Conservation (phyloP, 2,888 invertebrate genomes). For the Acleris sparsana region DNA sequence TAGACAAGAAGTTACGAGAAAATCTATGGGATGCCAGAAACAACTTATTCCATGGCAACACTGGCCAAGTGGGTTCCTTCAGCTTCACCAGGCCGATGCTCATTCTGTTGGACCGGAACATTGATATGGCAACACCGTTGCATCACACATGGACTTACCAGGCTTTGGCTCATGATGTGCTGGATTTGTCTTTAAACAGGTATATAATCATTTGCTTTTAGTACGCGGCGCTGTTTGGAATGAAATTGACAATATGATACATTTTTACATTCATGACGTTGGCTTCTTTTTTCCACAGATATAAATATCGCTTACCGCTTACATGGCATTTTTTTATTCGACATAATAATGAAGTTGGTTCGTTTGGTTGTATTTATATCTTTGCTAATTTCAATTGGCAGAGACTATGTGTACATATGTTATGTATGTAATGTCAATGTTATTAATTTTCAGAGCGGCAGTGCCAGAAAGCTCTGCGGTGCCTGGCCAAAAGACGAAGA, state of each 20-base stretch:
- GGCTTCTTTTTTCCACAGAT: too few species aligned
- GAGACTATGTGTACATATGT: too few species aligned
- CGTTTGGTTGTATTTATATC: too few species aligned
- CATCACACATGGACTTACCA: slow-evolving; percentile 99
- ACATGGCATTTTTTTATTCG: too few species aligned
- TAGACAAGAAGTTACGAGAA: slow-evolving; percentile 98
- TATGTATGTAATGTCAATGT: too few species aligned
- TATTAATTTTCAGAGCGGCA: slow-evolving; percentile 60
- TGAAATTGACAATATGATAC: too few species aligned
- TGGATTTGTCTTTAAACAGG: slow-evolving; percentile 95
- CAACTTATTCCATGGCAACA: slow-evolving; percentile 95
- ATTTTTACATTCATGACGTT: too few species aligned
- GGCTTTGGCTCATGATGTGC: slow-evolving; percentile 97
- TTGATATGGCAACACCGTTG: slow-evolving; percentile 98
- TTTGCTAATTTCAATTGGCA: too few species aligned
- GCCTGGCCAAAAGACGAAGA: slow-evolving; percentile 89
- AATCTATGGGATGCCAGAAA: slow-evolving; percentile 98
- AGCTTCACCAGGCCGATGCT: slow-evolving; percentile 97
- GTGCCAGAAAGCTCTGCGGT: slow-evolving; percentile 75
- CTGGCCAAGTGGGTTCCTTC: slow-evolving; percentile 88
- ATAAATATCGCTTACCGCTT: too few species aligned
- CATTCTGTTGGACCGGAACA: slow-evolving; percentile 95
- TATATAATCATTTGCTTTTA: slow-evolving; percentile 44
- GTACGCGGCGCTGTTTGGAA: too few species aligned
- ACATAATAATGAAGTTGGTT: too few species aligned